Evolutionary conservation across 2,113 vertebrate species (phyloP).

Genomic region (Pungitius pungitius): DNA sequence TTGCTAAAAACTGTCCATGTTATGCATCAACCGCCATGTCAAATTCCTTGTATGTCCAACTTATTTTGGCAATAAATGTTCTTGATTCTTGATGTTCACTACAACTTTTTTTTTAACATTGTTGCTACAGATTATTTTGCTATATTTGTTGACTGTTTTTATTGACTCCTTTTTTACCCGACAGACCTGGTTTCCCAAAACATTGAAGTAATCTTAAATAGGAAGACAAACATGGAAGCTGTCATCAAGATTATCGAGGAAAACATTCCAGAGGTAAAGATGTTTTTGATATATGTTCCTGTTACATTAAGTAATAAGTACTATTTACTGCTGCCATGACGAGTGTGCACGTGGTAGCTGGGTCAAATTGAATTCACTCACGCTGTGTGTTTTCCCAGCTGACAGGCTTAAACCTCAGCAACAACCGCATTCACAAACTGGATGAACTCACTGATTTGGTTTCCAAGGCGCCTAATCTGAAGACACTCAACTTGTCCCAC

Average conservation of each 20-base stretch:
- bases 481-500: conserved; percentile 87
- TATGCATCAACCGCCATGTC: too few species aligned
- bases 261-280: conserved; percentile 89
- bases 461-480: conserved; percentile 84
- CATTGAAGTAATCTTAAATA: conserved; percentile 84
- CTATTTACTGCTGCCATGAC: not conserved
- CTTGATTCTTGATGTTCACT: too few species aligned
- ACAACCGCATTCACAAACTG: conserved; percentile 86
- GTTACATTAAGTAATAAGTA: not conserved
- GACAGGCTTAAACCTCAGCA: conserved; percentile 85
- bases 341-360: not conserved
- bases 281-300: not conserved
- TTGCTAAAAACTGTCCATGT: too few species aligned
- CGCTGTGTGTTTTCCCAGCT: conserved; percentile 72
- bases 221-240: conserved; percentile 83
- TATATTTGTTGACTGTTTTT: not conserved
- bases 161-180: not conserved
- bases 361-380: not conserved
- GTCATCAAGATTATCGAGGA: conserved; percentile 88
- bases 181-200: conserved; percentile 86
- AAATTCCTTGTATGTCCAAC: too few species aligned
- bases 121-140: not conserved
- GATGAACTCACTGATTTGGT: conserved; percentile 84
- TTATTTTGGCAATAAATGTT: too few species aligned
- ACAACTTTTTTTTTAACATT: not conserved